A percentile compares a stretch with the other conserved stretches of the same genome.
Evolutionary conservation across 2,888 invertebrate species (phyloP).

Genomic region (Tetragonisca angustula): DNA sequence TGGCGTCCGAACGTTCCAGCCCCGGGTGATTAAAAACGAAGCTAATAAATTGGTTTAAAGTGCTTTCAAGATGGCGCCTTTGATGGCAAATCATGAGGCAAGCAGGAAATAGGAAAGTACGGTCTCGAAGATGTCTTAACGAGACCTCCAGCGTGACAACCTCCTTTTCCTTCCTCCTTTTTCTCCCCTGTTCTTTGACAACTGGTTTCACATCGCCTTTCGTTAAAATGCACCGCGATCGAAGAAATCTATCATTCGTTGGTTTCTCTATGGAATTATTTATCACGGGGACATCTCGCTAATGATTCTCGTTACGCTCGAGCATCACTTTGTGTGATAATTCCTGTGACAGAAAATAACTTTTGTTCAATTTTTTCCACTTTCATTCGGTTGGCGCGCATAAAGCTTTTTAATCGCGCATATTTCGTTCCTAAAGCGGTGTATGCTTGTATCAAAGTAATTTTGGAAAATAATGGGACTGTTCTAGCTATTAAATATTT

Average conservation of each 20-base stretch:
- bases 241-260: neutral
- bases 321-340: neutral
- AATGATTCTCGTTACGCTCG: neutral
- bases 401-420: neutral
- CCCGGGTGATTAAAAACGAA: conserved; percentile 63
- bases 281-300: neutral
- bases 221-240: conserved; percentile 1
- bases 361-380: neutral
- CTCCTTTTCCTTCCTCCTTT: neutral
- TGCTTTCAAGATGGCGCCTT: conserved; percentile 64
- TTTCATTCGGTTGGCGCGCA: neutral
- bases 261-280: neutral
- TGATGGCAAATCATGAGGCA: conserved; percentile 41
- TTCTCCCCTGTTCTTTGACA: neutral
- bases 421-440: neutral
- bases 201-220: neutral
- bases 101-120: conserved; percentile 36
- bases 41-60: conserved; percentile 68
- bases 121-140: conserved; percentile 43
- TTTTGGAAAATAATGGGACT: neutral
- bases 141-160: conserved; percentile 26
- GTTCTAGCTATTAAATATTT: neutral
- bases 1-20: conserved; percentile 13
- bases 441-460: neutral
- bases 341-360: neutral